Percentiles rank a stretch among this genome's conserved stretches.
phyloP scores from a whole-genome alignment of 2,113 vertebrate genomes.

The Antechinus stuartii region DNA sequence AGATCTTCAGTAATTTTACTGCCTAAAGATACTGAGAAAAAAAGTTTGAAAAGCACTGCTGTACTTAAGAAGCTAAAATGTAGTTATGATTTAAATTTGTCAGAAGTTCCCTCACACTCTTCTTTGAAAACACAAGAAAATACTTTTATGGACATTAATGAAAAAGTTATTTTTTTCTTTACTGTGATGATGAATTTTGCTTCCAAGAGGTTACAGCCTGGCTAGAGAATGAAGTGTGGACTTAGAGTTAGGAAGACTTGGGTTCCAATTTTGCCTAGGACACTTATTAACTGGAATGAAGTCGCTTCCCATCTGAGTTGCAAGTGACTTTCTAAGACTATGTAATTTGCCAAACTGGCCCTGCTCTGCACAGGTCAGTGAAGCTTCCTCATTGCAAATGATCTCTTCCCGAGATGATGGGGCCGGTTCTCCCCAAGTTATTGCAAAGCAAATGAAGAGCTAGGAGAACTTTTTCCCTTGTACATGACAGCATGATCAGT shows the following conservation, averaged over 20 bases:
- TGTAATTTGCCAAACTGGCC: background rate
- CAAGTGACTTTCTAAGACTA: background rate
- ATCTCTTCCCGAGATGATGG: background rate
- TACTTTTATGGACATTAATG: background rate
- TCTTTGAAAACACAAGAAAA: background rate
- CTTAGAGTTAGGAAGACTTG: background rate
- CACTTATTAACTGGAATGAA: background rate
- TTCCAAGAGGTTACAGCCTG: background rate
- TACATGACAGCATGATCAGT: background rate
- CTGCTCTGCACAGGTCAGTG: background rate
- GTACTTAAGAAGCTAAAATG: background rate
- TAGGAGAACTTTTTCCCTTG: background rate
- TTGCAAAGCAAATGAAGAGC: background rate
- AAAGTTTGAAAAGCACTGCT: too few relatives aligned
- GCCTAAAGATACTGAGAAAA: too few relatives aligned
- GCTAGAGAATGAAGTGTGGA: background rate
- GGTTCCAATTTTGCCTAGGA: background rate
- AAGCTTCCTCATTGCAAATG: background rate
- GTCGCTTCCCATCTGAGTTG: background rate
- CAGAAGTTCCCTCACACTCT: background rate
- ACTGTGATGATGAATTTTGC: background rate
- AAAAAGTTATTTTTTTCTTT: background rate
- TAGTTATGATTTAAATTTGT: background rate
- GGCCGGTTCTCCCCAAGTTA: background rate
- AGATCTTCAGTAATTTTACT: too few relatives aligned